A percentile compares a stretch with the other conserved stretches of the same genome.
These are phyloP conservation scores for Bergia sp. DNA, from an alignment of 92 coral and sea anemone genomes.

Conservation along the genomic window DNA sequence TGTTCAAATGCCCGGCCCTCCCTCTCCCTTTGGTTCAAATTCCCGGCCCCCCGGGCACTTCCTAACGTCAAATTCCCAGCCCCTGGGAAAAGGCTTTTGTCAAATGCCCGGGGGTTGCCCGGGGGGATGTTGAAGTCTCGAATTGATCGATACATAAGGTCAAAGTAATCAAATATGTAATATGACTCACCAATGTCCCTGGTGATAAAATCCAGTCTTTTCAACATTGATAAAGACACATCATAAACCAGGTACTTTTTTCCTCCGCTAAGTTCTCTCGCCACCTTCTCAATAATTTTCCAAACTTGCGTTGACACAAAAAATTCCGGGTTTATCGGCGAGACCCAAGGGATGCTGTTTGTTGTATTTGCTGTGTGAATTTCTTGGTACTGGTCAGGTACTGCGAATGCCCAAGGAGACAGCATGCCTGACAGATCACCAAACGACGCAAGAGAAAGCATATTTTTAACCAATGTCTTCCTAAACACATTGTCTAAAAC, in stretches of 20 bases:
- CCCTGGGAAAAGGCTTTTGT: no score
- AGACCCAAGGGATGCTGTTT: conserved; percentile 80
- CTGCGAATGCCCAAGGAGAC: conserved; percentile 75
- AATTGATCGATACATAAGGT: no score
- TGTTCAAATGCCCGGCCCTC: no score
- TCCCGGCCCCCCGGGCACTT: no score
- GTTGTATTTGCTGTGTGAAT: conserved; percentile 58
- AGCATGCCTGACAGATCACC: conserved; percentile 70
- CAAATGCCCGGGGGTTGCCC: no score
- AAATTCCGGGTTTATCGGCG: conserved; percentile 73
- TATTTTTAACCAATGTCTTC: conserved; percentile 30
- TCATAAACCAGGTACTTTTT: conserved; percentile 72
- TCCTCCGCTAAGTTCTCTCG: conserved; percentile 61
- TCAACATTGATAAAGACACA: conserved; percentile 71
- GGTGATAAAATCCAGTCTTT: conserved; percentile 85
- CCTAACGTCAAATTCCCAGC: no score
- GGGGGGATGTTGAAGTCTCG: no score
- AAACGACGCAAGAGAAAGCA: conserved; percentile 47
- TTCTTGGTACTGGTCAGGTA: conserved; percentile 67
- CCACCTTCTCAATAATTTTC: conserved; percentile 52
- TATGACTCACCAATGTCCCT: conserved; percentile 39
- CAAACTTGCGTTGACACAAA: conserved; percentile 71
- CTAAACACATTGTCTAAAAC: conserved; percentile 67
- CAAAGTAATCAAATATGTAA: not conserved
- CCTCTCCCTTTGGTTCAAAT: no score